phyloP scores from a whole-genome alignment of 2,888 invertebrate genomes.

The Alloscopus bannaensis region DNA sequence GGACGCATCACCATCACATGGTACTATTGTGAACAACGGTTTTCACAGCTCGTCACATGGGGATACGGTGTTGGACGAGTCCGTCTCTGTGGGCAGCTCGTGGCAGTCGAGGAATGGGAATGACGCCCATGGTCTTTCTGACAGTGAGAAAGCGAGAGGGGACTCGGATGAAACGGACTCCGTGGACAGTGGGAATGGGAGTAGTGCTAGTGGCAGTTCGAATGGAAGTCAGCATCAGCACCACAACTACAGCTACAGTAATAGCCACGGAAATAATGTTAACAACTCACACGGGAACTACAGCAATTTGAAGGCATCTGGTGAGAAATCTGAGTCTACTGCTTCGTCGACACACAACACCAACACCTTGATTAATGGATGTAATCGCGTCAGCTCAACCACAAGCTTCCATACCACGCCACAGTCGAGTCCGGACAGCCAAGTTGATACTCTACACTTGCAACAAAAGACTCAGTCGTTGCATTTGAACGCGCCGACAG shows the following conservation, averaged over 20 bases:
- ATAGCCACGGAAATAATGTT: constrained; percentile 3
- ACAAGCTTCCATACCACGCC: constrained; percentile 73
- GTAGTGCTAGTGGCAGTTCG: constrained; percentile 63
- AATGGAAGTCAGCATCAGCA: constrained; percentile 45
- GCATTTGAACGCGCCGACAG: constrained; percentile 17
- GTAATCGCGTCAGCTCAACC: constrained; percentile 67
- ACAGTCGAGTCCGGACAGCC: constrained; percentile 74
- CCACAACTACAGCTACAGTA: constrained; percentile 29
- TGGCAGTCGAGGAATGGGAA: constrained; percentile 58
- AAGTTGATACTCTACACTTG: constrained; percentile 58
- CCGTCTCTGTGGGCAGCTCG: constrained; percentile 52
- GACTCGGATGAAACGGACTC: constrained; percentile 71
- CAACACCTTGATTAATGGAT: constrained; percentile 54
- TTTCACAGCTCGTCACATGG: constrained; percentile 41
- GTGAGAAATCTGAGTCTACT: constrained; percentile 45
- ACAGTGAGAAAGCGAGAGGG: constrained; percentile 50
- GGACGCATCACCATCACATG: constrained; percentile 51
- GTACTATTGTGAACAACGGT: constrained; percentile 21
- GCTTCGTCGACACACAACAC: constrained; percentile 22
- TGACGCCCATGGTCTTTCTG: constrained; percentile 58
- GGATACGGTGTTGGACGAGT: constrained; percentile 38
- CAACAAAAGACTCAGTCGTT: constrained; percentile 42
- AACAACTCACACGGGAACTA: constrained; percentile 12
- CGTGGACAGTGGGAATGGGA: constrained; percentile 70
- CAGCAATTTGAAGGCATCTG: constrained; percentile 4